phyloP scores from a whole-genome alignment of 2,113 vertebrate species.

The Excalfactoria chinensis region DNA sequence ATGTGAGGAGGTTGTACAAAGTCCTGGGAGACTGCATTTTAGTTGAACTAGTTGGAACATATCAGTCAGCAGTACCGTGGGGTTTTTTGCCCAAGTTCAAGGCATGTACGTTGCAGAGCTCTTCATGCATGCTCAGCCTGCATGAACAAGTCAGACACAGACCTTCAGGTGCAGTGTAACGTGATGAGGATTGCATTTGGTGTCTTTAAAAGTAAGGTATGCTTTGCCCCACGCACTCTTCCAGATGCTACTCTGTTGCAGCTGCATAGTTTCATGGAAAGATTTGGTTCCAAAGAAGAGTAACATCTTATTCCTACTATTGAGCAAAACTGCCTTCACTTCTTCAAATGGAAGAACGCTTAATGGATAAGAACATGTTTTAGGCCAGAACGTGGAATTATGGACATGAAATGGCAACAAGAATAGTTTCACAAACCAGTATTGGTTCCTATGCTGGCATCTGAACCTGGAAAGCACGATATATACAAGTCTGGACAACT shows the following conservation, averaged over 20 bases:
- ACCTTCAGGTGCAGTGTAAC: neutral
- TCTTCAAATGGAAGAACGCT: neutral
- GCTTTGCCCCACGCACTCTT: slow-evolving; percentile 25
- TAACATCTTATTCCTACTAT: neutral
- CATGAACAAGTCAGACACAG: neutral
- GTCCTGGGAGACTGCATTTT: neutral
- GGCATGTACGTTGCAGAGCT: neutral
- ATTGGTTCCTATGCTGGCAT: neutral
- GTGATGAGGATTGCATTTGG: neutral
- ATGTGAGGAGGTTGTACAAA: neutral
- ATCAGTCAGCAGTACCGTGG: neutral
- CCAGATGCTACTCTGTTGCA: neutral
- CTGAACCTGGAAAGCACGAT: neutral
- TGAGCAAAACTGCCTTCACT: neutral
- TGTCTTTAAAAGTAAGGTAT: neutral
- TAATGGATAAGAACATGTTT: neutral
- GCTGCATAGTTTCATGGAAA: neutral
- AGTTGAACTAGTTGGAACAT: neutral
- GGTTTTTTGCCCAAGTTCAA: neutral
- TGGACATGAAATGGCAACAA: neutral
- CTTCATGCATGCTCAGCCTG: neutral
- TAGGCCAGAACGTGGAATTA: neutral
- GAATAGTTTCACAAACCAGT: neutral
- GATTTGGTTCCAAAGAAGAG: neutral
- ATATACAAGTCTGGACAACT: neutral